Base-by-base conservation (phyloP, 2,113 vertebrate species). In the Cnemophilus loriae region DNA sequence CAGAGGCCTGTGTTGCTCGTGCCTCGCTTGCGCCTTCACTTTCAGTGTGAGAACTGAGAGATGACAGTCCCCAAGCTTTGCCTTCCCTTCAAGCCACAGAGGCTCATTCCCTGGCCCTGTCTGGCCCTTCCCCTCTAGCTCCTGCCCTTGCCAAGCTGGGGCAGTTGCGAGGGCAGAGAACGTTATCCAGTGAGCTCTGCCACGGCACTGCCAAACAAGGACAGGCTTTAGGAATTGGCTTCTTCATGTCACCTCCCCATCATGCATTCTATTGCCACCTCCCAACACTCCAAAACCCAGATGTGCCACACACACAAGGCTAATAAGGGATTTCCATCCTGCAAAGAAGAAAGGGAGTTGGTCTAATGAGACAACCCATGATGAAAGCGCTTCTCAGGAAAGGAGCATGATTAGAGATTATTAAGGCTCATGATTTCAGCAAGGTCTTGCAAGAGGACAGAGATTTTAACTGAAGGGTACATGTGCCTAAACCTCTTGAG, bases 171-270 rank as follows among this genome's bases (percentile, higher is more conserved):
- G 8, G 13, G 20, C n/a, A 46, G 3, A 1, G 41, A 53, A 32
- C 27, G 6, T 79, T 59, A 27, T 21, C 41, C 44, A 33, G 24
- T 13, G 46, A 84, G 20, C 30, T 89, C 41, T 49, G 33, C 12
- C 60, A 37, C 0, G 0, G 46, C 44, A 8, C 32, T 35, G 41
- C n/a, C 18, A 8, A 16, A 42, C 27, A 56, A 69, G n/a, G 32
- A 60, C 10, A 24, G 37, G n/a, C 12, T 57, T 68, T 57, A 65
- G 68, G 71, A 83, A 21, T 0, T 37, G 46, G 3, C 67, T 59
- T 56, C 65, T 60, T 73, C 49, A 2, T 1, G 4, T 44, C 59
- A 73, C 24, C 49, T 64, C 47, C 26, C 32, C 16, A 17, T 69
- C 37, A 77, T 22, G 22, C 28, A 21, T 28, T 14, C 16, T 53